Conservation (phyloP, 2,797 vertebrate genomes). For the Natrix natrix region DNA sequence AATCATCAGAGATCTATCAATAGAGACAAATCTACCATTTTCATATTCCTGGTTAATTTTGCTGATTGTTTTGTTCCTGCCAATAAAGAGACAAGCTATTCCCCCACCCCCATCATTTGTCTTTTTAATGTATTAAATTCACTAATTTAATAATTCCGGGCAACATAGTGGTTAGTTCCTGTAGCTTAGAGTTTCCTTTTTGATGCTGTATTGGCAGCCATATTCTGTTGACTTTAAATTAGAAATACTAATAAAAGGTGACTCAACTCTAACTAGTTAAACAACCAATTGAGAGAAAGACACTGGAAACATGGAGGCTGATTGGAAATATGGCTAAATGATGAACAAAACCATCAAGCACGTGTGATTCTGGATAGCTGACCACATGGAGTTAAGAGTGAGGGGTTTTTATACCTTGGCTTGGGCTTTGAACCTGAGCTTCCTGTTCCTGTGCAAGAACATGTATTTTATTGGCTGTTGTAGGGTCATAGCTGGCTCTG, state of each 20-base stretch:
- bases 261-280: not conserved
- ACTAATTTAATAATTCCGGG: not conserved
- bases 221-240: not conserved
- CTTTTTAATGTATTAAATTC: not conserved
- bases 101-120: not conserved
- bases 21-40: not conserved
- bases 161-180: not conserved
- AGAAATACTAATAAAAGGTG: not conserved
- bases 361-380: too few relatives aligned
- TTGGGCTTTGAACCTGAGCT: too few relatives aligned
- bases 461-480: too few relatives aligned
- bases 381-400: too few relatives aligned
- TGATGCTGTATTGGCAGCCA: not conserved
- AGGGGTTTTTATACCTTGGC: too few relatives aligned
- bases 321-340: too few relatives aligned
- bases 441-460: too few relatives aligned
- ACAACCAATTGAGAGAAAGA: not conserved
- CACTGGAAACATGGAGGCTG: too few relatives aligned
- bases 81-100: not conserved
- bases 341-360: too few relatives aligned
- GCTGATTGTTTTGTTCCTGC: not conserved
- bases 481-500: too few relatives aligned
- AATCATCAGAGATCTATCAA: not conserved
- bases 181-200: not conserved
- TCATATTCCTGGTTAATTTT: not conserved